These are phyloP conservation scores for Slavum lentiscoides DNA, from an alignment of 2,888 invertebrate genomes.

Conservation along the genomic window DNA sequence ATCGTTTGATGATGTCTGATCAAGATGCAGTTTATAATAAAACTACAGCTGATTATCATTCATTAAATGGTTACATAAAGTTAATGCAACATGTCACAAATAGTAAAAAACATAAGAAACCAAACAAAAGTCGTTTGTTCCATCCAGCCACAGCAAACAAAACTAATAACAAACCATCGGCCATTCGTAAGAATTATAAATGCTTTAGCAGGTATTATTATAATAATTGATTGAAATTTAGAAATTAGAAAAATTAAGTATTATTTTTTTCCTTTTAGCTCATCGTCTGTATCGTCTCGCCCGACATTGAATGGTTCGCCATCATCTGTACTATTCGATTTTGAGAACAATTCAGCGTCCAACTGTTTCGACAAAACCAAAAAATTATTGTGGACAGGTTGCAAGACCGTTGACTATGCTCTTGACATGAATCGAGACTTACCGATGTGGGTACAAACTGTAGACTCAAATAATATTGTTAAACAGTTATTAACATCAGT, in stretches of 20 bases:
- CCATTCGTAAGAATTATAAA: slow-evolving; percentile 35
- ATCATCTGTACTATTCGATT: slow-evolving; percentile 37
- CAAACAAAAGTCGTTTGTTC: slow-evolving; percentile 15
- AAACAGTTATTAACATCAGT: slow-evolving; percentile 43
- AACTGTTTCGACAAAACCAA: slow-evolving; percentile 46
- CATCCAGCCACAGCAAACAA: background rate
- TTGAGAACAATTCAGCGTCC: slow-evolving; percentile 23
- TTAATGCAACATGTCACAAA: slow-evolving; percentile 40
- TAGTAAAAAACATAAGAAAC: slow-evolving; percentile 39
- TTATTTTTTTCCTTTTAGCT: slow-evolving; percentile 19
- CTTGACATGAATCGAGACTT: slow-evolving; percentile 42
- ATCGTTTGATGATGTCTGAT: slow-evolving; percentile 43
- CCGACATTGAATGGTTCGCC: slow-evolving; percentile 36
- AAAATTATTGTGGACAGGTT: slow-evolving; percentile 40
- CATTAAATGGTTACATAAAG: slow-evolving; percentile 48
- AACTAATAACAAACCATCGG: slow-evolving; percentile 7
- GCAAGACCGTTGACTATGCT: slow-evolving; percentile 43
- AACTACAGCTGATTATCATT: slow-evolving; percentile 14
- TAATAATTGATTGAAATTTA: background rate
- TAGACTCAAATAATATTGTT: slow-evolving; percentile 49
- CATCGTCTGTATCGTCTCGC: slow-evolving; percentile 37
- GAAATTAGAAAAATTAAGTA: background rate
- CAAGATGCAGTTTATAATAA: slow-evolving; percentile 23
- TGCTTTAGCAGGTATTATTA: slow-evolving; percentile 40
- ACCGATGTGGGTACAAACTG: slow-evolving; percentile 51